A percentile compares a stretch with the other conserved stretches of the same genome.
phyloP scores from a whole-genome alignment of 23 tunicate species.

The Clavelina lepadiformis region DNA sequence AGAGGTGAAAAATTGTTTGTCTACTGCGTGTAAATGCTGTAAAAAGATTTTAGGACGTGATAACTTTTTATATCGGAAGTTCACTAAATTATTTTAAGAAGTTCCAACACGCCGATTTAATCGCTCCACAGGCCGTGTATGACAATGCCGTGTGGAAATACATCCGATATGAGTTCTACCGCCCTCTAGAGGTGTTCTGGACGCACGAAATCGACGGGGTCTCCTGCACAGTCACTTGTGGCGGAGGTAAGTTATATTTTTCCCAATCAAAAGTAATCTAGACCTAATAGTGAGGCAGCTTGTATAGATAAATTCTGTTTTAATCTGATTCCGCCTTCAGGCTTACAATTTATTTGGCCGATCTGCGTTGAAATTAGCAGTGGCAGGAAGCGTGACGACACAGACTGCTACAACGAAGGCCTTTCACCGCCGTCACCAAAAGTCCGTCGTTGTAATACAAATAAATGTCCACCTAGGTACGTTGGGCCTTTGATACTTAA shows the following conservation, averaged over 20 bases:
- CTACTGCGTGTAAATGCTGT: no score
- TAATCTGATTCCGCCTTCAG: constrained; percentile 1
- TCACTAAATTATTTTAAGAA: no score
- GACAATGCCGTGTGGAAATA: constrained; percentile 51
- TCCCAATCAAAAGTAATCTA: background rate
- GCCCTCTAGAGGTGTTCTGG: constrained; percentile 49
- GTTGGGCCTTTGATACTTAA: background rate
- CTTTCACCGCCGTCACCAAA: constrained; percentile 34
- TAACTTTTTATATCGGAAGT: no score
- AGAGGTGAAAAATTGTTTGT: no score
- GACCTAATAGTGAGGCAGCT: background rate
- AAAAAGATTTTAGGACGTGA: no score
- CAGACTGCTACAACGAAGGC: constrained; percentile 36
- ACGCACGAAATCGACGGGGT: constrained; percentile 19
- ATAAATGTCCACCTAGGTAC: constrained; percentile 28
- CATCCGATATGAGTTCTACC: constrained; percentile 69
- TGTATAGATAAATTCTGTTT: background rate
- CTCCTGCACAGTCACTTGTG: constrained; percentile 47
- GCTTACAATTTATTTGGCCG: constrained; percentile 39
- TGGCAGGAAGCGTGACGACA: constrained; percentile 10
- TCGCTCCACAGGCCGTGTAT: constrained; percentile 26
- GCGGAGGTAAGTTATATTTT: constrained; percentile 35
- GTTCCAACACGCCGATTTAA: no score
- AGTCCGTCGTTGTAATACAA: constrained; percentile 33
- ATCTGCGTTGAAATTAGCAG: constrained; percentile 36